Base-by-base conservation (phyloP, 2,113 vertebrate species). In the Strigops habroptila region DNA sequence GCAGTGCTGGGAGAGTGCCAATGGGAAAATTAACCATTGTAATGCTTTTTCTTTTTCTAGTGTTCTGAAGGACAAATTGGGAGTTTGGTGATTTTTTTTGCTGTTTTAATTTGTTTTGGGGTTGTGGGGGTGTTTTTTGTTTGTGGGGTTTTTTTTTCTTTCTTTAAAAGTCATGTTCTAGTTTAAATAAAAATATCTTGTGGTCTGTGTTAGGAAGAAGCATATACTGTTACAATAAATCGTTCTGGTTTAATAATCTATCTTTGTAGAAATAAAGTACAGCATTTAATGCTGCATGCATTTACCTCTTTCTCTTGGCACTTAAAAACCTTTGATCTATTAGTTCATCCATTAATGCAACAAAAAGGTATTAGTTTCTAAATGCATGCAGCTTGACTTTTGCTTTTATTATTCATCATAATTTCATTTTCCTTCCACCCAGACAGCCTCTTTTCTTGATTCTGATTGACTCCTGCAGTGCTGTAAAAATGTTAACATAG, bases 261-360 rank as follows among this genome's bases (percentile, higher is more conserved):
- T 55, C 12, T 51, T 75, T 68, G 24, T 30, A 57, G 28, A 79
- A 87, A 73, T 68, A n/a, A 93, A 90, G 5, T 51, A 60, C 25
- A 67, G 8, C 12, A 59, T 90, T 85, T 75, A 76, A 46, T 5
- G 1, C 64, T 60, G 33, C 8, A 49, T 7, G 31, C 3, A 30
- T 76, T 90, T 30, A 68, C 48, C 11, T 71, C 35, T 73, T 62
- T 77, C 49, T 81, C 35, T 57, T 91, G 74, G 69, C 44, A 73
- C 14, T 67, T 67, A 74, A 8, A 88, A 88, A 30, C 33, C 70
- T 95, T 73, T 88, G 75, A 88, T 88, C 73, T 62, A 7, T 70
- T 65, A 78, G 37, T 85, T 77, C 55, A 84, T 79, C 39, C 52
- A 76, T 82, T 82, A 88, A 80, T 52, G 21, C 18, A 83, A 77